phyloP scores from a whole-genome alignment of 2,113 vertebrate species.

The Psophia crepitans region DNA sequence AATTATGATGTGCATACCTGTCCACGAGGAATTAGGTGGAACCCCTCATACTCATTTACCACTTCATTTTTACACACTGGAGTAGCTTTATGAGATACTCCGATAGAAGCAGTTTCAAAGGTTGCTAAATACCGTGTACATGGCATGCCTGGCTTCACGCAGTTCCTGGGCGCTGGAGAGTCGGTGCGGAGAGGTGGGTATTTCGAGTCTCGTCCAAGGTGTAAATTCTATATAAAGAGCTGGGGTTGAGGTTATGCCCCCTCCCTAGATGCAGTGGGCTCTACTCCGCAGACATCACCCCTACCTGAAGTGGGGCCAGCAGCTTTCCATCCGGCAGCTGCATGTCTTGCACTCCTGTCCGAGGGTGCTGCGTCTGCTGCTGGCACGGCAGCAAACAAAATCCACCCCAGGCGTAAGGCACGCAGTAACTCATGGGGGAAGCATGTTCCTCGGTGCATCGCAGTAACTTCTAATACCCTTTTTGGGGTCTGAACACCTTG shows the following conservation, averaged over 20 bases:
- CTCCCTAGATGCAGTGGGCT: fast-evolving
- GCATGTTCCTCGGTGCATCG: neutral
- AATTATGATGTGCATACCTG: neutral
- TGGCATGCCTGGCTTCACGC: neutral
- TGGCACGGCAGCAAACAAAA: neutral
- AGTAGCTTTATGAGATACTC: neutral
- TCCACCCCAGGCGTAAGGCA: fast-evolving
- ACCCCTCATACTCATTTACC: neutral
- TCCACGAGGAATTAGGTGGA: neutral
- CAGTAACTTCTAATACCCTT: neutral
- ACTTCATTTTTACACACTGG: neutral
- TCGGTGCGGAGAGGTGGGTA: fast-evolving
- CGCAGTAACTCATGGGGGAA: neutral
- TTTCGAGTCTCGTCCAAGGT: neutral
- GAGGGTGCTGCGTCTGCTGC: neutral
- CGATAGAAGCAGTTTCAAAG: neutral
- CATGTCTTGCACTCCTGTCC: neutral
- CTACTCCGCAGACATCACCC: neutral
- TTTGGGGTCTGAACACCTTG: neutral
- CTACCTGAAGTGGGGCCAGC: too few relatives aligned
- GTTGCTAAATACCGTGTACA: neutral
- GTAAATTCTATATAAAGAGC: neutral
- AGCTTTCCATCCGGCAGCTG: neutral
- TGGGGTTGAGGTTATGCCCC: neutral
- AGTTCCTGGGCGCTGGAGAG: neutral